Evolutionary conservation across 2,113 vertebrate genomes (phyloP).

Genomic region (Thunnus maccoyii): DNA sequence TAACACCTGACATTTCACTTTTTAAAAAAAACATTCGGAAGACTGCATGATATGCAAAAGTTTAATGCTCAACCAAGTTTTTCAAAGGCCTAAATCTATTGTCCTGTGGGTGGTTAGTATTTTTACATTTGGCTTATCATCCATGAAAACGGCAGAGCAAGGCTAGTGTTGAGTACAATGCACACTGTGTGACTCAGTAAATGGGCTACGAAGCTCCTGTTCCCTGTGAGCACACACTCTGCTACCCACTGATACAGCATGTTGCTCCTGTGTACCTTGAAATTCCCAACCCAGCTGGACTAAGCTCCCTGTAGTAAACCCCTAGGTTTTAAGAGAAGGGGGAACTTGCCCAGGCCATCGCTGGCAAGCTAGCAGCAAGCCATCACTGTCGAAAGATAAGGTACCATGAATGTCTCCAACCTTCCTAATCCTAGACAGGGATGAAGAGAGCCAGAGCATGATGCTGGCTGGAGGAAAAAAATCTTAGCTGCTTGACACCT

Average conservation of each 20-base stretch:
- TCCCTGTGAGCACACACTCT: slow-evolving; percentile 69
- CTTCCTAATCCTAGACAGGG: slow-evolving; percentile 81
- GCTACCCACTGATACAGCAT: slow-evolving; percentile 71
- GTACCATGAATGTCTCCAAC: slow-evolving; percentile 72
- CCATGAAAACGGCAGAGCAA: slow-evolving; percentile 63
- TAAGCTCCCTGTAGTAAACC: slow-evolving; percentile 75
- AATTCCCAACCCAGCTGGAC: slow-evolving; percentile 64
- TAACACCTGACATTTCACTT: slow-evolving; percentile 62
- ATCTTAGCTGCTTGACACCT: slow-evolving; percentile 67
- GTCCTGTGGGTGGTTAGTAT: slow-evolving; percentile 53
- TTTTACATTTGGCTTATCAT: slow-evolving; percentile 74
- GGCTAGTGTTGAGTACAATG: slow-evolving; percentile 72
- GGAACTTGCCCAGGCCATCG: slow-evolving; percentile 47
- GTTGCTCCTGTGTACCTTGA: slow-evolving; percentile 65
- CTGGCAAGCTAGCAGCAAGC: slow-evolving; percentile 62
- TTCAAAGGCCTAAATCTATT: slow-evolving; percentile 53
- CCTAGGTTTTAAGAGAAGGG: slow-evolving; percentile 66
- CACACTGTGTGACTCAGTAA: slow-evolving; percentile 71
- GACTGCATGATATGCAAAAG: slow-evolving; percentile 47
- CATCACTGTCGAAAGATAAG: slow-evolving; percentile 79
- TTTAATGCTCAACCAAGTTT: slow-evolving; percentile 59
- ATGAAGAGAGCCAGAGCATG: slow-evolving; percentile 65
- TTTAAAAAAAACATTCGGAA: slow-evolving; percentile 53
- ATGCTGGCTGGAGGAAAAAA: slow-evolving; percentile 72
- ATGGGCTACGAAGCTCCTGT: slow-evolving; percentile 57